These are phyloP conservation scores for Sapajus apella DNA, from an alignment of 2,113 vertebrate genomes.

Conservation along the genomic window DNA sequence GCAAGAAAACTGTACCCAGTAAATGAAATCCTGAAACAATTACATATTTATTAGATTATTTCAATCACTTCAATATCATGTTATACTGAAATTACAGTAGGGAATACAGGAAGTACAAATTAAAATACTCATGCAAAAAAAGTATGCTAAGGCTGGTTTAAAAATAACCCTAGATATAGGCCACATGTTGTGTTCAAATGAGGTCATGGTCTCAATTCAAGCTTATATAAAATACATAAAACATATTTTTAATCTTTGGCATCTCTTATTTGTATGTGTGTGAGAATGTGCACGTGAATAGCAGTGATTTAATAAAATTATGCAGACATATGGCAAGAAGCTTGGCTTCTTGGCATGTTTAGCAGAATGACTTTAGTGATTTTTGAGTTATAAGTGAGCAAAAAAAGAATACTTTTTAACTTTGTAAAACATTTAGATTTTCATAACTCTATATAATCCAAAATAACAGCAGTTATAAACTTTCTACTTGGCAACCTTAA, in stretches of 20 bases:
- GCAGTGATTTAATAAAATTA: constrained; percentile 56
- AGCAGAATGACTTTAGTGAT: constrained; percentile 63
- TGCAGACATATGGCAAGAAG: constrained; percentile 52
- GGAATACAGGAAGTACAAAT: background rate
- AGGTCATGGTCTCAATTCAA: constrained; percentile 58
- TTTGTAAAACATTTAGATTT: constrained; percentile 81
- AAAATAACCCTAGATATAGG: constrained; percentile 61
- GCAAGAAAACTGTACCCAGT: background rate
- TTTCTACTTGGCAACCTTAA: constrained; percentile 75
- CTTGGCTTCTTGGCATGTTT: constrained; percentile 57
- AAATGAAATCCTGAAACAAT: background rate
- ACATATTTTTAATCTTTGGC: constrained; percentile 47
- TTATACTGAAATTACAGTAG: background rate
- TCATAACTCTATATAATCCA: constrained; percentile 76
- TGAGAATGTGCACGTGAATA: constrained; percentile 32
- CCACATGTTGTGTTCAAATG: constrained; percentile 8
- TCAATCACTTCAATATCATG: background rate
- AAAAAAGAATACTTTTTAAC: constrained; percentile 79
- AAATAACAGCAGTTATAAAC: constrained; percentile 81
- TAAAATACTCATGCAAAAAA: background rate
- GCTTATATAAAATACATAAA: constrained; percentile 6
- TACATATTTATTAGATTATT: background rate
- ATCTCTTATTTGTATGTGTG: constrained; percentile 45
- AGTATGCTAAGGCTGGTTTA: constrained; percentile 6
- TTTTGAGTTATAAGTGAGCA: constrained; percentile 79